Evolutionary conservation across 2,888 invertebrate species (phyloP).

Genomic region (Nudaria mundana): DNA sequence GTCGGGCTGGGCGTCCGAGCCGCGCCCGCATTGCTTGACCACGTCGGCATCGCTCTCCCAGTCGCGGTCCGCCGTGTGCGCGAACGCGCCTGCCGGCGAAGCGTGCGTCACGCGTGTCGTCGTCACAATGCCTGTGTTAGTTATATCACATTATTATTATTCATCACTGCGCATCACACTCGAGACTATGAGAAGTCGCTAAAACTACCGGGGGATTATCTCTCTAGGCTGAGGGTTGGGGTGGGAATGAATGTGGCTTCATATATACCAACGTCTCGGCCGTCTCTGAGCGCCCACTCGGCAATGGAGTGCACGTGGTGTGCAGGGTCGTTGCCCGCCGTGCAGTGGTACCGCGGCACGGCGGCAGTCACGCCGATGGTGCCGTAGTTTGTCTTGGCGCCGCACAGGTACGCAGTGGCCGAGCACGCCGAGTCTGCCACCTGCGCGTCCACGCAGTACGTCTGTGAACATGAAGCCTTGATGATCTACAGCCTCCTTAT

Average conservation of each 20-base stretch:
- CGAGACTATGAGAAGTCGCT: too few species aligned
- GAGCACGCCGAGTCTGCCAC: slow-evolving; percentile 87
- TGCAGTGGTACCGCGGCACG: slow-evolving; percentile 82
- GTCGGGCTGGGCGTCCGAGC: slow-evolving; percentile 75
- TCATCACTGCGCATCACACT: not conserved
- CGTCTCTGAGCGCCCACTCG: slow-evolving; percentile 82
- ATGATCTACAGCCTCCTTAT: too few species aligned
- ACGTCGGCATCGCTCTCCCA: slow-evolving; percentile 87
- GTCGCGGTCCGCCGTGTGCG: slow-evolving; percentile 84
- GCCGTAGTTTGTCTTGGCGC: slow-evolving; percentile 83
- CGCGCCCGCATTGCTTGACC: slow-evolving; percentile 26
- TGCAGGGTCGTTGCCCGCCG: slow-evolving; percentile 62
- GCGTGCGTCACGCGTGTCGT: slow-evolving; percentile 90
- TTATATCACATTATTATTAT: not conserved
- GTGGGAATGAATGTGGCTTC: too few species aligned
- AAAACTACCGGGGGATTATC: too few species aligned
- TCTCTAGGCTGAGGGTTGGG: too few species aligned
- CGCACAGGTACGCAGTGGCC: slow-evolving; percentile 85
- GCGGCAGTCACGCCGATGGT: slow-evolving; percentile 85
- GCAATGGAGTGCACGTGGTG: slow-evolving; percentile 84
- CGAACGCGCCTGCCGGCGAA: slow-evolving; percentile 86
- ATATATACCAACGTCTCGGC: slow-evolving; percentile 62
- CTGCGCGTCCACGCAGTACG: slow-evolving; percentile 82
- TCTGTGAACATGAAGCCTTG: slow-evolving; percentile 49
- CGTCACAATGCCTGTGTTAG: slow-evolving; percentile 83